Evolutionary conservation across 1,140 invertebrate species (phyloP).

Genomic region (Rhizoglyphus robini): DNA sequence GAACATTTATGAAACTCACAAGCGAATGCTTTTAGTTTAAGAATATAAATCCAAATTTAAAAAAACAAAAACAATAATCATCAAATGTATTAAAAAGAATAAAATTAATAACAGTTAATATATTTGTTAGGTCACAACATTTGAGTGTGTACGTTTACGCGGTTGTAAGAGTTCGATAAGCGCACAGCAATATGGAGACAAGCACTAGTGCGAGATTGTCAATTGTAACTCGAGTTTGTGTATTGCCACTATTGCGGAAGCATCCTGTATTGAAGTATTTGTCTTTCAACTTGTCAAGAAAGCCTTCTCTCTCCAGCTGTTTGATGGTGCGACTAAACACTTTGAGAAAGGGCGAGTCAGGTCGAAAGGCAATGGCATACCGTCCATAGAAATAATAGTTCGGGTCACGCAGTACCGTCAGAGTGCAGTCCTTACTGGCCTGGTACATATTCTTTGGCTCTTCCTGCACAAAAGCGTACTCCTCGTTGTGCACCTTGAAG

Average conservation of each 20-base stretch:
- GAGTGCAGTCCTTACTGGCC: background rate
- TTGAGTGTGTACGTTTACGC: too few relatives aligned
- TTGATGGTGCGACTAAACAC: slow-evolving; percentile 7
- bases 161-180: too few relatives aligned
- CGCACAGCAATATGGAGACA: too few relatives aligned
- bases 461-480: slow-evolving; percentile 1
- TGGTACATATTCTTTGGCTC: background rate
- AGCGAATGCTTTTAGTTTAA: too few relatives aligned
- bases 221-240: background rate
- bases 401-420: background rate
- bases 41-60: too few relatives aligned
- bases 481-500: background rate
- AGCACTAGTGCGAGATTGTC: too few relatives aligned
- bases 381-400: background rate
- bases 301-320: background rate
- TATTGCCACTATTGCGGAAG: background rate
- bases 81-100: too few relatives aligned
- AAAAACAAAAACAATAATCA: too few relatives aligned
- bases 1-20: too few relatives aligned
- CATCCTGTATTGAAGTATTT: background rate
- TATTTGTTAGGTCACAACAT: too few relatives aligned
- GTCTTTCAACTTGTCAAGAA: background rate
- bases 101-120: too few relatives aligned
- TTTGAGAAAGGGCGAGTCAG: background rate
- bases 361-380: slow-evolving; percentile 12